Evolutionary conservation across 1,140 invertebrate species (phyloP), one percentile per base, ranked within the genome.

Genomic region (Radopholus similis): DNA sequence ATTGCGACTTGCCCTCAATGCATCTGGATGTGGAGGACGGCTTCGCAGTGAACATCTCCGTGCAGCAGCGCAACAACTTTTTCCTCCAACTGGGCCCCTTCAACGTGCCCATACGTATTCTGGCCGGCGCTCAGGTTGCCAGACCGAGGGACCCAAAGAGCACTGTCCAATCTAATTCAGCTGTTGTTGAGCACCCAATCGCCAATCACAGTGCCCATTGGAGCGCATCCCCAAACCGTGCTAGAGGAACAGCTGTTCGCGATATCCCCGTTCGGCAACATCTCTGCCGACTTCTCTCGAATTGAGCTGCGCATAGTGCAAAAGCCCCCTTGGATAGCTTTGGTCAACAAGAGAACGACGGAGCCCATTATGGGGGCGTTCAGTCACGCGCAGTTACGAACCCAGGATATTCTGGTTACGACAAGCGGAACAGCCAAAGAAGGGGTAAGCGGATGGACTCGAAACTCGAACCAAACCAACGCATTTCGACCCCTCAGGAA

Each of bases 281-380:
- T 66, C 57, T 21, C 32, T 4, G 23, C 51, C 13, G 53, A 66
- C 18, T 8, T 44, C 5, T 18, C 21, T 30, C 18, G 26, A 13
- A 13, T 69, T 11, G 64, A 66, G 65, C 64, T 64, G 34, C 40
- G 64, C 18, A 0, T 66, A 6, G 64, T 66, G 2, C 23, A 66
- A 38, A 62, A 66, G 56, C 11, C 58, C 2, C 55, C 23, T n/a
- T 64, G n/a, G 5, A n/a, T 42, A 23, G 32, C 18, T n/a, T 28
- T 66, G 8, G 30, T 62, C 11, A 66, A 66, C 15, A 55, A 57
- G 8, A 15, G 23, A 13, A 30, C 21, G 30, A 40, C 18, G 13
- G 15, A 69, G 53, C 64, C 55, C 4, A 62, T 66, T 23, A 23
- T 21, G 23, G 64, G 28, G 30, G 64, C 23, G n/a, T 66, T 66